Conservation (phyloP, 2,888 invertebrate species). For the Phaedon cochleariae region DNA sequence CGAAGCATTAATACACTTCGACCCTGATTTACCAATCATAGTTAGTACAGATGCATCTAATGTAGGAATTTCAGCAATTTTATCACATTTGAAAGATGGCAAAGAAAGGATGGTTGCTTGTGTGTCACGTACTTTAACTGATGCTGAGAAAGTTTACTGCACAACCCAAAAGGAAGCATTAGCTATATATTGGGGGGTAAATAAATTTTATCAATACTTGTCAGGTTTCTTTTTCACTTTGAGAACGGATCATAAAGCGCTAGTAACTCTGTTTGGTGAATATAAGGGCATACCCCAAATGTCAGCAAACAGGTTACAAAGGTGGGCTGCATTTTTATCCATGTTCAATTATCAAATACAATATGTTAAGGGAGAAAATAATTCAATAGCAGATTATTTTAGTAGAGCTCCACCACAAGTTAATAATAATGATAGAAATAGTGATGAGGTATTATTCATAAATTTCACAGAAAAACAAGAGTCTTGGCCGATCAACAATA, state of each 20-base stretch:
- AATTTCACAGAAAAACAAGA: conserved; percentile 8
- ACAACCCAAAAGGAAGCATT: conserved; percentile 11
- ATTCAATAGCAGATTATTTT: neutral
- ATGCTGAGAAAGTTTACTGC: conserved; percentile 16
- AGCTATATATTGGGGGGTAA: conserved; percentile 2
- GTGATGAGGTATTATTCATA: neutral
- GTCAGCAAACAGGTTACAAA: neutral
- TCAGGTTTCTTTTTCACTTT: neutral
- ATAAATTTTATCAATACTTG: conserved; percentile 10
- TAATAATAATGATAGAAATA: neutral
- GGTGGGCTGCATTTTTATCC: conserved; percentile 1
- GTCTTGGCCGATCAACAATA: conserved; percentile 10
- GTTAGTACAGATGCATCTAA: conserved; percentile 19
- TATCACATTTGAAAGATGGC: conserved; percentile 8
- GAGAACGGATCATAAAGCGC: conserved; percentile 6
- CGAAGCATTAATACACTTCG: conserved; percentile 21
- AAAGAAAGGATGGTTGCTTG: conserved; percentile 17
- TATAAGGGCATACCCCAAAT: neutral
- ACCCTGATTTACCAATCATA: conserved; percentile 24
- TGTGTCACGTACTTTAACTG: conserved; percentile 19
- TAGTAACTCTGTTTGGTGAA: neutral
- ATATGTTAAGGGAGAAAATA: conserved; percentile 9
- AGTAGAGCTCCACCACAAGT: neutral
- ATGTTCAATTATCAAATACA: conserved; percentile 7
- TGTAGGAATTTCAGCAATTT: conserved; percentile 19